Percentiles rank a stretch among this genome's conserved stretches.
Evolutionary conservation across 92 coral and sea anemone genomes (phyloP).

Genomic region (Desmophyllum pertusum): DNA sequence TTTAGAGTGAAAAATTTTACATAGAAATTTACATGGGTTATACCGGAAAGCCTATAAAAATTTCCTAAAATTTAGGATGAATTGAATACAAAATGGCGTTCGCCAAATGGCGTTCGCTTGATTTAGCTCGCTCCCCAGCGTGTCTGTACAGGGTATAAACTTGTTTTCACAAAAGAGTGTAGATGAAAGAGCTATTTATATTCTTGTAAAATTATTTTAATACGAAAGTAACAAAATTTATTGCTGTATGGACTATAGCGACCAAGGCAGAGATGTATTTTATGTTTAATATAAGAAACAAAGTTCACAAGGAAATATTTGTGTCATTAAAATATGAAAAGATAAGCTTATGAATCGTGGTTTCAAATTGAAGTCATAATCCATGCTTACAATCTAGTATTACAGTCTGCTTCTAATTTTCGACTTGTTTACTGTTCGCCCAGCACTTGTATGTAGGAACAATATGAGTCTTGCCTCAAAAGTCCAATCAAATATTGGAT

Average conservation of each 20-base stretch:
- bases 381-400: not conserved
- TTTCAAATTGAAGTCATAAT: not conserved
- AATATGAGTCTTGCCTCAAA: no score
- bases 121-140: conserved; percentile 9
- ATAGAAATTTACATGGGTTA: not conserved
- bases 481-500: no score
- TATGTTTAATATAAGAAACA: conserved; percentile 18
- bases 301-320: conserved; percentile 23
- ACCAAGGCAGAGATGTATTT: conserved; percentile 37
- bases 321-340: conserved; percentile 22
- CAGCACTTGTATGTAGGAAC: no score
- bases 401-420: not conserved
- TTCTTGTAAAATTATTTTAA: conserved; percentile 43
- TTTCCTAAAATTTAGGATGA: conserved; percentile 5
- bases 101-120: conserved; percentile 13
- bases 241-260: conserved; percentile 17
- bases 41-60: not conserved
- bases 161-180: conserved; percentile 3
- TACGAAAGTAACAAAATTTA: conserved; percentile 15
- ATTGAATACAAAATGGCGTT: conserved; percentile 1
- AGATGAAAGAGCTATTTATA: conserved; percentile 35
- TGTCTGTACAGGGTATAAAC: conserved; percentile 36
- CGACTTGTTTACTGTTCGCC: not conserved
- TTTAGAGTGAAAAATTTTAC: not conserved
- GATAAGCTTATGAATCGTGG: not conserved